A percentile compares a stretch with the other conserved stretches of the same genome.
Evolutionary conservation across 1,140 invertebrate genomes (phyloP).

Genomic region (Hylaeus volcanicus): DNA sequence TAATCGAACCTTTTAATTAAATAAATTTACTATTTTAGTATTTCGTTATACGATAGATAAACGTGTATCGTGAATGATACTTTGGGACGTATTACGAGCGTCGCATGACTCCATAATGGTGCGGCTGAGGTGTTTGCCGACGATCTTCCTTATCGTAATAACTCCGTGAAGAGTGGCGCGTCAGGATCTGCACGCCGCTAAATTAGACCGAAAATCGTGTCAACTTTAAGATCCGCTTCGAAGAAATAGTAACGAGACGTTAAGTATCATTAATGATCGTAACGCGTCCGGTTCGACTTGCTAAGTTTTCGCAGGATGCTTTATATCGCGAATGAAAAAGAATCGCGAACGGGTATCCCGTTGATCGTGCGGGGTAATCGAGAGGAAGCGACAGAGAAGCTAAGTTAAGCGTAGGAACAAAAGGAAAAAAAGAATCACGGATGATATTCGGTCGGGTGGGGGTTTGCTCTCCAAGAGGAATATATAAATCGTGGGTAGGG

Average conservation of each 20-base stretch:
- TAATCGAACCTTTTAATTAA: too few relatives aligned
- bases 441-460: slow-evolving; percentile 53
- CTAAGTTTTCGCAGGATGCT: neutral
- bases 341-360: slow-evolving; percentile 40
- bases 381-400: slow-evolving; percentile 36
- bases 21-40: too few relatives aligned
- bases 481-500: slow-evolving; percentile 71
- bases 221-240: neutral
- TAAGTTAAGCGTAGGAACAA: slow-evolving; percentile 43
- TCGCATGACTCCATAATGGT: too few relatives aligned
- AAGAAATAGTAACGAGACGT: neutral
- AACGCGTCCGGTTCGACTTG: neutral
- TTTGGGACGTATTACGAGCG: too few relatives aligned
- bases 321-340: slow-evolving; percentile 5
- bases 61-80: too few relatives aligned
- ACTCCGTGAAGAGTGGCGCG: neutral
- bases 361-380: slow-evolving; percentile 21
- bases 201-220: neutral
- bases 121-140: too few relatives aligned
- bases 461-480: slow-evolving; percentile 55
- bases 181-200: neutral
- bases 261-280: neutral
- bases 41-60: too few relatives aligned
- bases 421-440: slow-evolving; percentile 38
- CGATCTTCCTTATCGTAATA: neutral